A percentile compares a stretch with the other conserved stretches of the same genome.
Conservation (phyloP, 2,888 invertebrate genomes). For the Craniophora ligustri region DNA sequence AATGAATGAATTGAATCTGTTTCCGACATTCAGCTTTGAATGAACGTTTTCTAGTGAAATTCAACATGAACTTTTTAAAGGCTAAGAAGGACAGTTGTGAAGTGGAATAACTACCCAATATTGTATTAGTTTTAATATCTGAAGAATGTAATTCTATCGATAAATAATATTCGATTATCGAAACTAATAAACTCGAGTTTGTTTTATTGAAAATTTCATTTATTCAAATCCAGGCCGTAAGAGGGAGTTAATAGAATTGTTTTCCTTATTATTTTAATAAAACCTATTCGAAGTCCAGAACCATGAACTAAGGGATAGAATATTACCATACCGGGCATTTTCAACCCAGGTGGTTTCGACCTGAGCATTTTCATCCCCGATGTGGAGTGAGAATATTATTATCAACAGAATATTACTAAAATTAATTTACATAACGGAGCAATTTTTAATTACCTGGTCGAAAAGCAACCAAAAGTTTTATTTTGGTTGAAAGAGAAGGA, state of each 20-base stretch:
- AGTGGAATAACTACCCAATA: constrained; percentile 27
- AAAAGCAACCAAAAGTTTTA: no score
- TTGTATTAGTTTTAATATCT: constrained; percentile 37
- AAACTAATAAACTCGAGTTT: not conserved
- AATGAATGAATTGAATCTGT: constrained; percentile 31
- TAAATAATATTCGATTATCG: not conserved
- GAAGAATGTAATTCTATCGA: constrained; percentile 27
- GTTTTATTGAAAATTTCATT: not conserved
- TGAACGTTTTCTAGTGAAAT: constrained; percentile 44
- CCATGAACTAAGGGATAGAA: not conserved
- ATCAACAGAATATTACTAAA: not conserved
- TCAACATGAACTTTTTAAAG: constrained; percentile 40
- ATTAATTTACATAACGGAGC: no score
- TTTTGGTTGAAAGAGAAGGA: no score
- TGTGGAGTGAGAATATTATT: not conserved
- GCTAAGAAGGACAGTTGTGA: constrained; percentile 38
- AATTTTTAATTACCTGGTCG: no score
- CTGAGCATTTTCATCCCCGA: not conserved
- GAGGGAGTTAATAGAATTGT: not conserved
- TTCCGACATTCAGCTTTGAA: constrained; percentile 44
- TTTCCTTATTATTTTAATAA: not conserved
- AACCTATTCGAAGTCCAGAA: not conserved
- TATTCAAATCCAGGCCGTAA: not conserved
- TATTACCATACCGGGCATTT: not conserved
- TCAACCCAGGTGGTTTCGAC: no score